A percentile compares a stretch with the other conserved stretches of the same genome.
Evolutionary conservation across 2,113 vertebrate genomes (phyloP).

Genomic region (Grammomys surdaster): DNA sequence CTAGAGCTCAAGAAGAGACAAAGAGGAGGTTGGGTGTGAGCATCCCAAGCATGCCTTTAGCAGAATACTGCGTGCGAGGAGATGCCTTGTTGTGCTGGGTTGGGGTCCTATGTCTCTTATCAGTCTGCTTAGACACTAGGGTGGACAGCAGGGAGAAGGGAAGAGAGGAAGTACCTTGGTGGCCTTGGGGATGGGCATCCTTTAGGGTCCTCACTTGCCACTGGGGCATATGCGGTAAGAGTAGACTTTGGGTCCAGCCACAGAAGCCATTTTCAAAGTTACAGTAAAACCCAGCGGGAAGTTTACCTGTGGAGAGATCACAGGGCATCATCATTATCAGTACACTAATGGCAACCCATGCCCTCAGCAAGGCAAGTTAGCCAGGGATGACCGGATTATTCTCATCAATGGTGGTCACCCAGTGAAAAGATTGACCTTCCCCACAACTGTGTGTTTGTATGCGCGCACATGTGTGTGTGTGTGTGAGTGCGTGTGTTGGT

Average conservation of each 20-base stretch:
- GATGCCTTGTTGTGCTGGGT: not conserved
- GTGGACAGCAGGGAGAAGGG: not conserved
- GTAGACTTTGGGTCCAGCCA: conserved; percentile 88
- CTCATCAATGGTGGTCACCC: not conserved
- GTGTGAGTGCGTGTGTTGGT: not conserved
- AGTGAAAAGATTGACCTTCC: not conserved
- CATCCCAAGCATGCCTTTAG: no score
- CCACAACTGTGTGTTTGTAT: not conserved
- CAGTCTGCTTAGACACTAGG: not conserved
- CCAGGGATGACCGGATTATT: not conserved
- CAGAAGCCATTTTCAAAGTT: conserved; percentile 94
- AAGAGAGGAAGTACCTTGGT: conserved; percentile 81
- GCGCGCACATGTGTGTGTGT: not conserved
- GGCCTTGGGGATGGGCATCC: conserved; percentile 65
- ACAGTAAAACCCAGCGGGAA: conserved; percentile 96
- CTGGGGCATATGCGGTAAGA: conserved; percentile 72
- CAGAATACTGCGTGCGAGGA: not conserved
- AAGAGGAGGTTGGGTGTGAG: not conserved
- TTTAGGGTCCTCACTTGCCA: conserved; percentile 90
- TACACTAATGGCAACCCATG: not conserved
- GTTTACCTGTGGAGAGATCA: conserved; percentile 88
- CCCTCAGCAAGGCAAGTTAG: not conserved
- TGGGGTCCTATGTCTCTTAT: not conserved
- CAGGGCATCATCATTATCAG: not conserved
- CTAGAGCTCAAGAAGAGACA: not conserved